These are phyloP conservation scores for Plemyria rubiginata DNA, from an alignment of 2,888 invertebrate species.

Conservation along the genomic window DNA sequence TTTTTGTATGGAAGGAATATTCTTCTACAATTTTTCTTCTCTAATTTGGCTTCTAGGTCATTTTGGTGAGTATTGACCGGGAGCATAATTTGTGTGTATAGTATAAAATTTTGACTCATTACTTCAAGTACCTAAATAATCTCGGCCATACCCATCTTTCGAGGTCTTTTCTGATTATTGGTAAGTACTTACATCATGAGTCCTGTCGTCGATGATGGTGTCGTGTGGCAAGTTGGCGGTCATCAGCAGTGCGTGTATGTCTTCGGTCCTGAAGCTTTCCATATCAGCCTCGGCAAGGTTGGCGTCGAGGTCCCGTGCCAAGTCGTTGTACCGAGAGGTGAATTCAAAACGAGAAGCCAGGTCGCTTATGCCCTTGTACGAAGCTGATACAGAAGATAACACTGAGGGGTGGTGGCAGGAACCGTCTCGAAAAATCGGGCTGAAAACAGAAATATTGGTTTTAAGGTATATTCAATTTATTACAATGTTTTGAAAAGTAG, in stretches of 20 bases:
- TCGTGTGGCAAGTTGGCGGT: constrained; percentile 89
- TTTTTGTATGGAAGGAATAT: too few species aligned
- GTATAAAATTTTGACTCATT: too few species aligned
- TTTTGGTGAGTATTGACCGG: too few species aligned
- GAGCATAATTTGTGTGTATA: too few species aligned
- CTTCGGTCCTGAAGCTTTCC: constrained; percentile 96
- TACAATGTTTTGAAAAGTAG: background rate
- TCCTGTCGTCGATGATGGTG: constrained; percentile 80
- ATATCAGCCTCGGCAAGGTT: constrained; percentile 97
- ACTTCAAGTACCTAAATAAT: too few species aligned
- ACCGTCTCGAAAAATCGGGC: constrained; percentile 90
- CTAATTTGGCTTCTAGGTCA: too few species aligned
- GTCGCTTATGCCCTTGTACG: constrained; percentile 89
- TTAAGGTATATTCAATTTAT: background rate
- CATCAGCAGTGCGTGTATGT: constrained; percentile 93
- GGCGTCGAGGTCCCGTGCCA: constrained; percentile 95
- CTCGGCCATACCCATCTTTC: too few species aligned
- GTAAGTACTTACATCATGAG: constrained; percentile 81
- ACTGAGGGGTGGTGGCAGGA: constrained; percentile 92
- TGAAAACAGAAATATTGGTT: constrained; percentile 65
- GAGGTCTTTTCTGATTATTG: background rate
- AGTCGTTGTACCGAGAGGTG: constrained; percentile 91
- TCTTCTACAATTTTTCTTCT: too few species aligned
- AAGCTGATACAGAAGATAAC: constrained; percentile 91
- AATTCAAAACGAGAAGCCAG: constrained; percentile 81